Evolutionary conservation across 2,888 invertebrate genomes (phyloP).

Genomic region (Pseudeuparius sepicola): DNA sequence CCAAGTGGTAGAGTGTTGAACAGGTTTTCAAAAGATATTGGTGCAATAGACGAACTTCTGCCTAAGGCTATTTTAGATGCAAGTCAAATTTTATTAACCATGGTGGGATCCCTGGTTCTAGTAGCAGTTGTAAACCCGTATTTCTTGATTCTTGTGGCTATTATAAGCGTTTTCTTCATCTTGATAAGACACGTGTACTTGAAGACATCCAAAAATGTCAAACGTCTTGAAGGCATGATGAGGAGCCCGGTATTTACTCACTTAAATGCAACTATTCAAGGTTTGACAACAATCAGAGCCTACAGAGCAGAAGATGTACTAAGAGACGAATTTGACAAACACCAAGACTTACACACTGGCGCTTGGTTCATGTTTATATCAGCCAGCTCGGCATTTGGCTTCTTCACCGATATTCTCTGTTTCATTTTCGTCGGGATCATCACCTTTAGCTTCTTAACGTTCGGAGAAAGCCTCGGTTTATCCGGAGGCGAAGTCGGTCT

Average conservation of each 20-base stretch:
- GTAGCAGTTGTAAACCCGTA: slow-evolving; percentile 45
- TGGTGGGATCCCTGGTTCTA: slow-evolving; percentile 45
- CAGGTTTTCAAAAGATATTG: slow-evolving; percentile 76
- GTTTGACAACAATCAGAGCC: slow-evolving; percentile 71
- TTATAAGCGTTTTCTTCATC: slow-evolving; percentile 52
- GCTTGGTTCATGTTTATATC: slow-evolving; percentile 58
- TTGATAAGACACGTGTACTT: slow-evolving; percentile 55
- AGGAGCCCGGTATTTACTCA: slow-evolving; percentile 79
- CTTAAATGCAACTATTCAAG: slow-evolving; percentile 67
- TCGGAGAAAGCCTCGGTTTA: slow-evolving; percentile 34
- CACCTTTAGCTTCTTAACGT: slow-evolving; percentile 53
- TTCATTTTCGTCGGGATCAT: slow-evolving; percentile 53
- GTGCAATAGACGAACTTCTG: slow-evolving; percentile 64
- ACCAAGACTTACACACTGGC: slow-evolving; percentile 54
- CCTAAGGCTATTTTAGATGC: slow-evolving; percentile 57
- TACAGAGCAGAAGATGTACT: slow-evolving; percentile 59
- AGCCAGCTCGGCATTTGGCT: slow-evolving; percentile 55
- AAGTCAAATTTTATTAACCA: slow-evolving; percentile 42
- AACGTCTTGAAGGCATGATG: slow-evolving; percentile 56
- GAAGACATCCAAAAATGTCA: slow-evolving; percentile 59
- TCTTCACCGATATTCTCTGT: slow-evolving; percentile 54
- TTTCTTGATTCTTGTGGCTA: slow-evolving; percentile 39
- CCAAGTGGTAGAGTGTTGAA: slow-evolving; percentile 72
- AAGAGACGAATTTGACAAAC: slow-evolving; percentile 43
- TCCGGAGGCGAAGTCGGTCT: slow-evolving; percentile 52